Evolutionary conservation across 2,888 invertebrate genomes (phyloP).

Genomic region (Pocota personata): DNA sequence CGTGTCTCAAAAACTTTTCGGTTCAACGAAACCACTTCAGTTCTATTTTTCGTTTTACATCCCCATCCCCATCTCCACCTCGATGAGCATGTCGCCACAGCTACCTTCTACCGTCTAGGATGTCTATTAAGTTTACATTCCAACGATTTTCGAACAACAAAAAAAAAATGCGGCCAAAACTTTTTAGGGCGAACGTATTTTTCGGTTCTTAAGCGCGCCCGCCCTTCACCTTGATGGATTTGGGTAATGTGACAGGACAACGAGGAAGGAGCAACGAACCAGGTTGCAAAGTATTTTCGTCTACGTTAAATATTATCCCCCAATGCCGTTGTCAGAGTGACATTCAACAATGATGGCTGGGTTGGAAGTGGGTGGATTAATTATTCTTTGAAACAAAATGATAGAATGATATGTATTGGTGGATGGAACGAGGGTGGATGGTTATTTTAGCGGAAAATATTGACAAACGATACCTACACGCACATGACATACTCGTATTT

Average conservation of each 20-base stretch:
- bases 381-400: slow-evolving; percentile 33
- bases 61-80: not conserved
- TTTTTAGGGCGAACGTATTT: slow-evolving; percentile 28
- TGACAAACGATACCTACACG: slow-evolving; percentile 51
- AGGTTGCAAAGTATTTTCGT: slow-evolving; percentile 42
- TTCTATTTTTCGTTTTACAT: not conserved
- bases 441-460: slow-evolving; percentile 64
- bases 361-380: slow-evolving; percentile 50
- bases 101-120: slow-evolving; percentile 32
- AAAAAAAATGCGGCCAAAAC: slow-evolving; percentile 38
- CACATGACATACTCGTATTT: slow-evolving; percentile 57
- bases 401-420: not conserved
- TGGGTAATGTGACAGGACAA: slow-evolving; percentile 67
- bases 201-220: slow-evolving; percentile 29
- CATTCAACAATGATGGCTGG: slow-evolving; percentile 52
- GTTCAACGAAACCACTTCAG: slow-evolving; percentile 64
- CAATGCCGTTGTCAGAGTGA: slow-evolving; percentile 45
- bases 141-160: slow-evolving; percentile 49
- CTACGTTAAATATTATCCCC: slow-evolving; percentile 54
- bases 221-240: slow-evolving; percentile 64
- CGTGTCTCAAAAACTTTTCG: slow-evolving; percentile 44
- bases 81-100: not conserved
- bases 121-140: slow-evolving; percentile 70
- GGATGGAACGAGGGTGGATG: not conserved
- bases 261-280: not conserved